A percentile compares a stretch with the other conserved stretches of the same genome.
phyloP scores from a whole-genome alignment of 2,797 vertebrate genomes.

The Rhinoraja longicauda region DNA sequence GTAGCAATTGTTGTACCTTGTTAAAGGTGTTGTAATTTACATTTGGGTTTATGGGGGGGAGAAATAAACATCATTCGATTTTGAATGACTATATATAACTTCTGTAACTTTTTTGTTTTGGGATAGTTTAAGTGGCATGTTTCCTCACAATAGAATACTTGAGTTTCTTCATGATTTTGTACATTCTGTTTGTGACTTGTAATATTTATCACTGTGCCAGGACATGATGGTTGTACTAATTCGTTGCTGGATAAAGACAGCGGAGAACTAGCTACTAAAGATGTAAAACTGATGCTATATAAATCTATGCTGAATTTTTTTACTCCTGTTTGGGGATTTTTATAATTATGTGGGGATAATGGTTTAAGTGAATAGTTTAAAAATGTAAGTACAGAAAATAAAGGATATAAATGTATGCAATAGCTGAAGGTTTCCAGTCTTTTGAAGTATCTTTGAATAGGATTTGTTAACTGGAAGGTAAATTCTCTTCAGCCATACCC shows the following conservation, averaged over 20 bases:
- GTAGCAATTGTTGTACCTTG: background rate
- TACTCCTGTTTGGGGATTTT: no score
- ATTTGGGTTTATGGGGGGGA: background rate
- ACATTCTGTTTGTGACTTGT: background rate
- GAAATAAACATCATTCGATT: background rate
- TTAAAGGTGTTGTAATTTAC: background rate
- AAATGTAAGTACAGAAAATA: background rate
- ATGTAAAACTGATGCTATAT: background rate
- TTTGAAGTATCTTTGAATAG: background rate
- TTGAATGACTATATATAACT: background rate
- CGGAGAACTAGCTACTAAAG: background rate
- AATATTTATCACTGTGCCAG: background rate
- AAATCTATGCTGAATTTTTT: background rate
- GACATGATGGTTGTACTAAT: background rate
- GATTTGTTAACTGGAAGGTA: background rate
- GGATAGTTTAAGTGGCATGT: background rate
- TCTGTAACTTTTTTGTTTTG: background rate
- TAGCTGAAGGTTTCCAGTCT: background rate
- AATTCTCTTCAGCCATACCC: background rate
- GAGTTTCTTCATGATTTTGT: background rate
- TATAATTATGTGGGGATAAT: background rate
- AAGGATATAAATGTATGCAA: background rate
- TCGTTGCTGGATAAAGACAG: background rate
- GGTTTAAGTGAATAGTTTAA: background rate
- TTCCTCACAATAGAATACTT: background rate